Evolutionary conservation across 2,888 invertebrate genomes (phyloP).

Genomic region (Tenthredo livida): DNA sequence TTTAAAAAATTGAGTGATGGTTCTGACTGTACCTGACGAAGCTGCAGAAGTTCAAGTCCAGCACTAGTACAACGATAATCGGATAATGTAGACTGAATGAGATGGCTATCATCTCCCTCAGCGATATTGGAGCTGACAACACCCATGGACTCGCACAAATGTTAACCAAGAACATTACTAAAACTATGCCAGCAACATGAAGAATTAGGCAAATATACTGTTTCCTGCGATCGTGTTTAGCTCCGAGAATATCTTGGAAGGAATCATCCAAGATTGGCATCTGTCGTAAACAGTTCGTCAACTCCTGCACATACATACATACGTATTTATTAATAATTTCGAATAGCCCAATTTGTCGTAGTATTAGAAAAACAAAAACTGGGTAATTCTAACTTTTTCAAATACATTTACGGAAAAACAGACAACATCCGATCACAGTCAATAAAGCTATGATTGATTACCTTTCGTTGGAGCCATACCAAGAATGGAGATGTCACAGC

Average conservation of each 20-base stretch:
- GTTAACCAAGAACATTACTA: not conserved
- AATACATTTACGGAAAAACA: no score
- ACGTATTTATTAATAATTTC: not conserved
- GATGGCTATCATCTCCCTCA: not conserved
- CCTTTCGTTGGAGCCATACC: not conserved
- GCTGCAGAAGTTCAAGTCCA: not conserved
- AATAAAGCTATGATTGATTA: not conserved
- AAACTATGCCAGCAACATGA: not conserved
- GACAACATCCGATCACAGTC: no score
- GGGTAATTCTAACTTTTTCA: no score
- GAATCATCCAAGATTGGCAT: not conserved
- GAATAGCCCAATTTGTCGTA: no score
- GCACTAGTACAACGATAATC: slow-evolving; percentile 1
- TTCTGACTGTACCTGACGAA: not conserved
- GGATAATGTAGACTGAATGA: not conserved
- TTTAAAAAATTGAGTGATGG: no score
- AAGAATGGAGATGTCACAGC: not conserved
- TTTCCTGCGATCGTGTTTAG: not conserved
- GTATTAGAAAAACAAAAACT: no score
- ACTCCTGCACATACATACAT: not conserved
- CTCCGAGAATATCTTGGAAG: not conserved
- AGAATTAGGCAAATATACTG: not conserved
- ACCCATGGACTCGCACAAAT: no score
- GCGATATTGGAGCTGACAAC: not conserved
- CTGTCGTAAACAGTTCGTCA: not conserved